Base-by-base conservation (phyloP, 2,113 vertebrate species). In the Callithrix jacchus region DNA sequence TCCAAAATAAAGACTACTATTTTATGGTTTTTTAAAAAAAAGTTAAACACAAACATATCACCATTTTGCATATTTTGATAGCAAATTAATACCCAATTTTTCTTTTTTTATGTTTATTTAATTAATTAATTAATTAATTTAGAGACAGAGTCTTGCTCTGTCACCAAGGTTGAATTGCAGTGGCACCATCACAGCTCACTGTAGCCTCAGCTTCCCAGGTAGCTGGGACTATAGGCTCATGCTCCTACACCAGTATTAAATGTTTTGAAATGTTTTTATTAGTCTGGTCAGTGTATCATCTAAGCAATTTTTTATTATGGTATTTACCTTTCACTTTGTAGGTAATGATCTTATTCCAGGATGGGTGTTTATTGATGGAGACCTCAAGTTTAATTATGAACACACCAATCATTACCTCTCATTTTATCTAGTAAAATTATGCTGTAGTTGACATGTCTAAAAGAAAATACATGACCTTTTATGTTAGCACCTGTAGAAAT, bases 351-450 rank as follows among this genome's bases (percentile, higher is more conserved):
- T 79, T 87, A 79, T 58, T 71, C 52, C 25, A 66, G 21, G n/a
- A 79, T 52, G 20, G 70, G 70, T 80, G 6, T 71, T 56, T 49
- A 74, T 21, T 79, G 76, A 14, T 20, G 85, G 71, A 95, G n/a
- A 81, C 42, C 73, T 94, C 54, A 45, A 92, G 27, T 95, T 96
- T 94, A 92, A 83, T 97, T 92, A 90, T 92, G 76, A 87, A 73
- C 27, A 71, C 2, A 54, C 9, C 17, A 32, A 70, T 84, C 81
- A n/a, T 94, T 74, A 49, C 30, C 16, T 90, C 37, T 83, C 47
- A 77, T 86, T 91, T 23, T 17, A 32, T 40, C 32, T 45, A 27
- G 40, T 82, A 56, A 91, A 73, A 88, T 82, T 87, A n/a, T 73
- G 58, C 54, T 52, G 61, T 42, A 68, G 45, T 80, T 83, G 68